Base-by-base conservation (phyloP, 2,797 vertebrate genomes). In the Macrochelys suwanniensis region DNA sequence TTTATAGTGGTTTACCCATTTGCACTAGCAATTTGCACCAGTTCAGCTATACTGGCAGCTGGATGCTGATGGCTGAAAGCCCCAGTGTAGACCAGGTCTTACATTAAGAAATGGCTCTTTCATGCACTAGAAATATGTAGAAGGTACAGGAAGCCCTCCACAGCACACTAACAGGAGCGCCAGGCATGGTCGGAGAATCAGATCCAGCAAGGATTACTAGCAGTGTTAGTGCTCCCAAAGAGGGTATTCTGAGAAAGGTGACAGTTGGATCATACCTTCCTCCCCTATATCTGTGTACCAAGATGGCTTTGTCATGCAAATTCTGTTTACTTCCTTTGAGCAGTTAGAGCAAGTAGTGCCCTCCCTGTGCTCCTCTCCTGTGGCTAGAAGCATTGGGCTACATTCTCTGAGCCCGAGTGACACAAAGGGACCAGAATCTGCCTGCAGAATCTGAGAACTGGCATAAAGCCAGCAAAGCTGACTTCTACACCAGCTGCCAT, bases 1-100 rank as follows among this genome's bases (percentile, higher is more conserved):
- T 89, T 79, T 84, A 89, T 50, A 89, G 28, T 25, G 80, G 86
- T n/a, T 89, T 84, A 68, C 85, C 92, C 88, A 76, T 61, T 71
- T 93, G n/a, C 31, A 82, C 45, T 49, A 83, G 51, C 81, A 95
- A 49, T 25, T 88, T 68, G 45, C 81, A 93, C 42, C 85, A 90
- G 53, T 26, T 37, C 79, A 91, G 92, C 87, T 95, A 74, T 90
- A 89, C 31, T 47, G 79, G 71, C 42, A 68, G 11, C 11, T 2
- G 8, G 61, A 16, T 2, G 7, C 33, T n/a, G 33, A n/a, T 19
- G 33, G 33, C 61, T 65, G 13, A 65, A 65, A 65, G 33, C 61
- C 33, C 16, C 33, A 65, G 11, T 5, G 57, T 11, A 28, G 33
- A n/a, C 61, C n/a, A 65, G 33, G 33, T n/a, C 15, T n/a, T 17